Percentiles rank a stretch among this genome's conserved stretches.
Conservation (phyloP, 2,113 vertebrate genomes). For the Scophthalmus maximus region DNA sequence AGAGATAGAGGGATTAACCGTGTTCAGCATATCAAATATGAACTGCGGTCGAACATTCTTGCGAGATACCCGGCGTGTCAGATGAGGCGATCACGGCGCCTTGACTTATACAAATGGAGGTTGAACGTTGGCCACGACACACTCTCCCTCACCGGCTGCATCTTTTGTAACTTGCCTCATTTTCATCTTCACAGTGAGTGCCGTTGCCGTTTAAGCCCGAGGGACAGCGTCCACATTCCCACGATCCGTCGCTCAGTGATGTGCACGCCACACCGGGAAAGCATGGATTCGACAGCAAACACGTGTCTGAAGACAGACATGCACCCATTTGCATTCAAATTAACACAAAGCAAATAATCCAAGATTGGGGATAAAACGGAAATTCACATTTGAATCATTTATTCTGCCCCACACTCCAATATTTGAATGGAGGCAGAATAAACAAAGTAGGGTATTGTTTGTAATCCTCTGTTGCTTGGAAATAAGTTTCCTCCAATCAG, state of each 20-base stretch:
- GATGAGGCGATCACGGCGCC: neutral
- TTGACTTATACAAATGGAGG: neutral
- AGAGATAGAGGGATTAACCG: slow-evolving; percentile 24
- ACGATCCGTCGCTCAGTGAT: slow-evolving; percentile 88
- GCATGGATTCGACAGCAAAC: slow-evolving; percentile 92
- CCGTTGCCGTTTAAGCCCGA: slow-evolving; percentile 92
- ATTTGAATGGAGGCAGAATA: slow-evolving; percentile 26
- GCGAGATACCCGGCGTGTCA: neutral
- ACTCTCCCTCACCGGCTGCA: too few relatives aligned
- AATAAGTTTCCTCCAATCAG: slow-evolving; percentile 15
- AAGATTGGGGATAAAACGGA: neutral
- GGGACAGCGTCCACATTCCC: slow-evolving; percentile 93
- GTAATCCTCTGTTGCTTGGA: slow-evolving; percentile 32
- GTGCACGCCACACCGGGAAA: slow-evolving; percentile 91
- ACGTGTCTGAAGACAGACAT: slow-evolving; percentile 85
- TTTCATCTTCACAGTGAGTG: slow-evolving; percentile 91
- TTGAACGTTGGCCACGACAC: neutral
- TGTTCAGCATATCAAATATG: slow-evolving; percentile 33
- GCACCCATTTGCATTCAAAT: neutral
- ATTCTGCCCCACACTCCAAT: neutral
- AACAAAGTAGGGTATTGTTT: slow-evolving; percentile 16
- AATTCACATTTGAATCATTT: slow-evolving; percentile 9
- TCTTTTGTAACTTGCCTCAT: slow-evolving; percentile 87
- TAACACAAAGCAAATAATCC: slow-evolving; percentile 1
- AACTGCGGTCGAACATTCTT: too few relatives aligned